Percentiles rank a stretch among this genome's conserved stretches.
Conservation (phyloP, 2,888 invertebrate genomes). For the Agrilus cyanescens region DNA sequence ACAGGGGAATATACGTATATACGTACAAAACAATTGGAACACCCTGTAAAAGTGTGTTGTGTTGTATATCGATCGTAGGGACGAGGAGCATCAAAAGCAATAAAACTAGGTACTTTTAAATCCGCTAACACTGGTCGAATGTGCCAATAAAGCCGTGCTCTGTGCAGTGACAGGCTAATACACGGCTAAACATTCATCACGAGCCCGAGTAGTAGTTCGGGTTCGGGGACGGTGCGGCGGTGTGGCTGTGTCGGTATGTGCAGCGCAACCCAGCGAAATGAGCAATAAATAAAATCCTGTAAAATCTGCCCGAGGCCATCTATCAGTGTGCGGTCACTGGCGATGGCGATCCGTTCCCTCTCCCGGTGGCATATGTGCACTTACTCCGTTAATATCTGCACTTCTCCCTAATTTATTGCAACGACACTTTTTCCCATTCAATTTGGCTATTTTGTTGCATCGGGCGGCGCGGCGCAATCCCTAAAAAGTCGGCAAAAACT, state of each 20-base stretch:
- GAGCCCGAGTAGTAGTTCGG: conserved; percentile 4
- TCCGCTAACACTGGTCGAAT: conserved; percentile 23
- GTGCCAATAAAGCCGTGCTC: conserved; percentile 31
- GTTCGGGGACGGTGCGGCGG: no score
- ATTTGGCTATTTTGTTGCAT: no score
- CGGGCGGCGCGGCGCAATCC: no score
- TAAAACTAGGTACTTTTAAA: conserved; percentile 28
- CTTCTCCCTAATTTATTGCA: conserved; percentile 13
- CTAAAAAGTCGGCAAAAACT: no score
- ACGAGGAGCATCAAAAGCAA: conserved; percentile 7
- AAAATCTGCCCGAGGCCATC: conserved; percentile 26
- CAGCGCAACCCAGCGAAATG: conserved; percentile 28
- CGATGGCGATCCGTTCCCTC: conserved; percentile 8
- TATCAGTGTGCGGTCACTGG: conserved; percentile 21
- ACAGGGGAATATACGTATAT: no score
- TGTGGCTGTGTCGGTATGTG: conserved; percentile 12
- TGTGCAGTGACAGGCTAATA: conserved; percentile 31
- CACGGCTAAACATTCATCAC: conserved; percentile 33
- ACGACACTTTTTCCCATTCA: conserved; percentile 9
- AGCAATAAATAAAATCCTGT: conserved; percentile 34
- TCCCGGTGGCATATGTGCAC: conserved; percentile 11
- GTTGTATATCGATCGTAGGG: no score
- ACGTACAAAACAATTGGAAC: no score
- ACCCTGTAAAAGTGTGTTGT: background rate
- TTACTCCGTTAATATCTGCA: conserved; percentile 13